Evolutionary conservation across 2,797 vertebrate genomes (phyloP).

Genomic region (Erethizon dorsatum): DNA sequence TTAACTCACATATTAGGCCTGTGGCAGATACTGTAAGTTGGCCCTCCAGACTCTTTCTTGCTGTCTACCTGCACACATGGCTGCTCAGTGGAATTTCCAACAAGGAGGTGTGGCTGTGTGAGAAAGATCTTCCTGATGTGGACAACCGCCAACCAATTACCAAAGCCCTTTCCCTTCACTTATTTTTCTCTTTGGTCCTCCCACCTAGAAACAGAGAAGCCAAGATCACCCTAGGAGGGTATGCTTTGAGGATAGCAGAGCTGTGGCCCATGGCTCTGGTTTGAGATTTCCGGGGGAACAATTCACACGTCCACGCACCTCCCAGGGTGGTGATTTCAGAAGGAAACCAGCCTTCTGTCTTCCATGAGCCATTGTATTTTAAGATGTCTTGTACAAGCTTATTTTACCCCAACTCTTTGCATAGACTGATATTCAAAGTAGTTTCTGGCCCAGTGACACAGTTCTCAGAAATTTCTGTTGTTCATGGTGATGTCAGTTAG

Average conservation of each 20-base stretch:
- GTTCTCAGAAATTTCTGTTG: neutral
- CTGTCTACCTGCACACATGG: neutral
- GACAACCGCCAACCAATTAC: neutral
- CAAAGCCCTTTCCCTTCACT: neutral
- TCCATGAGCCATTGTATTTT: neutral
- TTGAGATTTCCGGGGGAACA: neutral
- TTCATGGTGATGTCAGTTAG: neutral
- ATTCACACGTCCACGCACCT: neutral
- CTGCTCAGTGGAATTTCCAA: conserved; percentile 21
- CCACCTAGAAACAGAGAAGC: neutral
- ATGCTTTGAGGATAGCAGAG: neutral
- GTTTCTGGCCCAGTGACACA: neutral
- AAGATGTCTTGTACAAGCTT: neutral
- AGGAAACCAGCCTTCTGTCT: neutral
- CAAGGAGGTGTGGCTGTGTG: neutral
- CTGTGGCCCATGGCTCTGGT: fast-evolving
- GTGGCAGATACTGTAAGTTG: neutral
- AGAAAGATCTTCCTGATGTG: neutral
- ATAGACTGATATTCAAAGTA: neutral
- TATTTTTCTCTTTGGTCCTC: neutral
- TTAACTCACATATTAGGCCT: neutral
- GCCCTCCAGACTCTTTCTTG: neutral
- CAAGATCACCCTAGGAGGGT: neutral
- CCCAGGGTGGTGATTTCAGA: neutral
- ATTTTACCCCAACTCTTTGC: neutral